Conservation (phyloP, 2,797 vertebrate species). For the Oophaga sylvatica region DNA sequence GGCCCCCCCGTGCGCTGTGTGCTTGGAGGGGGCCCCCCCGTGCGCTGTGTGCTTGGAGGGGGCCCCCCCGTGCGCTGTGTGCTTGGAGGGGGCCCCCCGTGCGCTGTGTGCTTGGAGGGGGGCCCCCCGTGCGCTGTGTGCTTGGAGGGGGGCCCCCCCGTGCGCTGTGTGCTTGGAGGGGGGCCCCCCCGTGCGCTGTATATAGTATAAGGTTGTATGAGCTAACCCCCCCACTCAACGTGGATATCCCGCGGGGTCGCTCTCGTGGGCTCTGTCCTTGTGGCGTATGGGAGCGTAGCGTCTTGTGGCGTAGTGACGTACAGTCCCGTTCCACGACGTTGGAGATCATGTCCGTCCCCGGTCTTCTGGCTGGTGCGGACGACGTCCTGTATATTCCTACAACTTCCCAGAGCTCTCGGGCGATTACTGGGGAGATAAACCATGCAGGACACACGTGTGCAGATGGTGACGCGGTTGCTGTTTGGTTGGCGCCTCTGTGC, state of each 20-base stretch:
- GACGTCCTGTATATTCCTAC: conserved; percentile 75
- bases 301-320: conserved; percentile 67
- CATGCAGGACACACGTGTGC: conserved; percentile 70
- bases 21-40: no score
- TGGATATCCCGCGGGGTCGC: conserved; percentile 75
- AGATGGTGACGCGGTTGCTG: no score
- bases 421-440: conserved; percentile 73
- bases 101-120: no score
- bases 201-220: neutral
- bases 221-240: conserved; percentile 59
- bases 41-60: no score
- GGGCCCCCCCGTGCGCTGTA: no score
- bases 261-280: conserved; percentile 77
- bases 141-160: no score
- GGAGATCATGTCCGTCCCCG: conserved; percentile 69
- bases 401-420: conserved; percentile 72
- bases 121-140: no score
- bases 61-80: no score
- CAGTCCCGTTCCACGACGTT: conserved; percentile 75
- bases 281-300: conserved; percentile 81
- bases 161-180: no score
- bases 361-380: conserved; percentile 65
- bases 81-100: no score
- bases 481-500: conserved; percentile 62
- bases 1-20: no score